Evolutionary conservation across 2,113 vertebrate species (phyloP), one percentile per base, ranked within the genome.

Genomic region (Leptocoma aspasia): DNA sequence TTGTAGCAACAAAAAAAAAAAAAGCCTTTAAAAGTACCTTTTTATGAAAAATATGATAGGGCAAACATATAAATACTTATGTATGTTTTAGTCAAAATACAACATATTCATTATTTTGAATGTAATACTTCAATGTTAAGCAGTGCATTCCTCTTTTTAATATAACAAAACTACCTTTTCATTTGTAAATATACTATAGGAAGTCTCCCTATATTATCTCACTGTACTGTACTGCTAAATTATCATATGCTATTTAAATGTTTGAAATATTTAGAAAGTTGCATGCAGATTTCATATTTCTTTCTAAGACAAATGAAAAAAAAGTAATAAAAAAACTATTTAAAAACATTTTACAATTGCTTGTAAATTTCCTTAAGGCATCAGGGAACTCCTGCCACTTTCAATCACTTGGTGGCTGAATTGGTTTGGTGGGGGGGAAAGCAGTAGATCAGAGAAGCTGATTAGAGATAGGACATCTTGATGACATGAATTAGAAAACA

Each of bases 201-300:
- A 97, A 94, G 82, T 95, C 95, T 97, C 97, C 95, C 91, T 98
- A 82, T 97, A 90, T 96, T 96, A 97, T 97, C 98, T 98, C 95
- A 69, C 97, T 95, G 96, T 98, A 91, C 98, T 97, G 97, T 98
- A 98, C 97, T 94, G 97, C 97, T 98, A 98, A 98, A 98, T 98
- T 98, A 97, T 98, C 98, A 96, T 97, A 97, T 98, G 96, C 98
- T 98, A 98, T 98, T 98, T 98, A 98, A 98, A 98, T 98, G 95
- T 98, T 98, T 95, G 97, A 95, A 98, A 96, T 97, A 95, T 96
- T 96, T 98, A 98, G 98, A 93, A 94, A 96, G 93, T 97, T 97
- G 98, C 97, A 98, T 98, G 98, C 97, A 97, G 82, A 97, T 97
- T 98, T 98, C 98, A 94, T 98, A 98, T 98, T 98, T 97, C 96